These are phyloP conservation scores for Macropis europaea DNA, from an alignment of 2,888 invertebrate genomes.

Conservation along the genomic window DNA sequence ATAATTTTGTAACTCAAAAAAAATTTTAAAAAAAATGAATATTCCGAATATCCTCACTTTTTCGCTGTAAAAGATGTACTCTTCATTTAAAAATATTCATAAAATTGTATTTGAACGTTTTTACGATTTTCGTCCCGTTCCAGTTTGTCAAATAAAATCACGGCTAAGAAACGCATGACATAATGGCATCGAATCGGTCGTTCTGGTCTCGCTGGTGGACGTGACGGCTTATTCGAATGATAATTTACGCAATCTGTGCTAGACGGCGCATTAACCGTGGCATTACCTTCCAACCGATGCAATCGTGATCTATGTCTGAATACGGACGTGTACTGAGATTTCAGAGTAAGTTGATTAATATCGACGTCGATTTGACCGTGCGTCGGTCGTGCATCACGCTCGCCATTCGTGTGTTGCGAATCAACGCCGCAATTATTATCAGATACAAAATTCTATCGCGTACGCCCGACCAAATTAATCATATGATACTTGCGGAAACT, in stretches of 20 bases:
- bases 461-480: conserved; percentile 19
- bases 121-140: no score
- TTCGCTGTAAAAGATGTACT: no score
- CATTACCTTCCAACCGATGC: conserved; percentile 41
- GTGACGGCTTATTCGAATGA: conserved; percentile 22
- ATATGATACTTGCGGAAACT: not conserved
- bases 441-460: conserved; percentile 17
- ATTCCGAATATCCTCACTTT: no score
- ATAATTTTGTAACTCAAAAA: no score
- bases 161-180: not conserved
- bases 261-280: conserved; percentile 41
- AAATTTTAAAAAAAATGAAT: no score
- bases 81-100: no score
- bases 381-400: conserved; percentile 1
- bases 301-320: conserved; percentile 45
- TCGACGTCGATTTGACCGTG: conserved; percentile 36
- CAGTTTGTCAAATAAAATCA: no score
- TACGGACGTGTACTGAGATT: conserved; percentile 31
- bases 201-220: not conserved
- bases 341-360: conserved; percentile 46
- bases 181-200: conserved; percentile 2
- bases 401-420: conserved; percentile 5
- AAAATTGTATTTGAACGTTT: no score
- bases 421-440: conserved; percentile 19
- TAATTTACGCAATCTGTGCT: conserved; percentile 27